phyloP scores from a whole-genome alignment of 1,140 invertebrate genomes.

The Drosophila chauvacae region DNA sequence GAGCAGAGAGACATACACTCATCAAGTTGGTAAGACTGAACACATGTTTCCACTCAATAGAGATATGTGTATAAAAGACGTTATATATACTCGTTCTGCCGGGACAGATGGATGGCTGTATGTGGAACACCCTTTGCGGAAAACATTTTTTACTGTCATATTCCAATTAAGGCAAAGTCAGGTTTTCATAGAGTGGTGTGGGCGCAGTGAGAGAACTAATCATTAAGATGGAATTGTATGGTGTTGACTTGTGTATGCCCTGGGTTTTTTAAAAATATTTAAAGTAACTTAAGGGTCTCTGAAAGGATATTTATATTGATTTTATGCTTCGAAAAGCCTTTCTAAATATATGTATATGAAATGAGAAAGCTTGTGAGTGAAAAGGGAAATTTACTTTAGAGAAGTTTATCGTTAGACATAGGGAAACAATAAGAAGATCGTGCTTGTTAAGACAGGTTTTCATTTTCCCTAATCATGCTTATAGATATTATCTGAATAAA shows the following conservation, averaged over 20 bases:
- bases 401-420: neutral
- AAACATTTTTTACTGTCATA: constrained; percentile 67
- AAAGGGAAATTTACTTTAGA: neutral
- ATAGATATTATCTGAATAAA: neutral
- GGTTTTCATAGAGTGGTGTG: constrained; percentile 47
- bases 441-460: neutral
- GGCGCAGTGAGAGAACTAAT: constrained; percentile 38
- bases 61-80: constrained; percentile 33
- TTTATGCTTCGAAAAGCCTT: no score
- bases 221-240: constrained; percentile 30
- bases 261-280: neutral
- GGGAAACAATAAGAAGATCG: no score
- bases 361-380: neutral
- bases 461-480: neutral
- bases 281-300: no score
- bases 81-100: constrained; percentile 4
- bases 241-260: constrained; percentile 12
- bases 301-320: no score
- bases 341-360: neutral
- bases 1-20: constrained; percentile 8
- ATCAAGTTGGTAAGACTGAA: constrained; percentile 45
- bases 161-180: constrained; percentile 74
- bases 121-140: constrained; percentile 69
- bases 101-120: constrained; percentile 14
- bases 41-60: constrained; percentile 48